Base-by-base conservation (phyloP, 2,888 invertebrate species). In the Meliscaeva auricollis region DNA sequence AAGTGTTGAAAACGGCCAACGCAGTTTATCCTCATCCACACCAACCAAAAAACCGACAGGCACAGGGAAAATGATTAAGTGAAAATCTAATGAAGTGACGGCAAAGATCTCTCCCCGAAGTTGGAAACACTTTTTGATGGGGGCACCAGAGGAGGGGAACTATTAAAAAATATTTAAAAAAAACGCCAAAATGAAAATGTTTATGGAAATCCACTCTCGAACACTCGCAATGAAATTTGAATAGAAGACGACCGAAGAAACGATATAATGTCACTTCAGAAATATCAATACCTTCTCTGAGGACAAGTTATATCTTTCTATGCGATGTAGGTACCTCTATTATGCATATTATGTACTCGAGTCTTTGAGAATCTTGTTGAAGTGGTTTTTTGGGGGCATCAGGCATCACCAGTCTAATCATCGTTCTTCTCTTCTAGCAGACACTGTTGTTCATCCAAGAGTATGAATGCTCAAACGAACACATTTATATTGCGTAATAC, bases 371-470 rank as follows among this genome's bases (percentile, higher is more conserved):
- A 69, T 73, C 69, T 64, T 48, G 69, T 69, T 81, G 38, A 81
- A 85, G 85, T 80, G 76, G 81, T 69, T 85, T 85, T 80, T 85
- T 26, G 2, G 54, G 80, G 72, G n/a, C n/a, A n/a, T n/a, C n/a
- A n/a, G 80, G 41, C 58, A 58, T 58, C 69, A 44, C 22, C 66
- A 46, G 64, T 48, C 48, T 44, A 66, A 66, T 66, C 26, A 66
- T 48, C 35, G 64, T 66, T 35, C 13, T 48, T 48, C 32, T n/a
- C 9, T 30, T 17, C 32, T 4, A 48, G 1, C 44, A 26, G 15
- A n/a, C 7, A 3, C n/a, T 32, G 11, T 38, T 38, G 38, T 17
- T 5, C 20, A 20, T 22, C 13, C 58, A n/a, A n/a, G n/a, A n/a
- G n/a, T n/a, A n/a, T n/a, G n/a, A 32, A 20, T 30, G 26, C 30